Base-by-base conservation (phyloP, 2,888 invertebrate genomes). In the Caenorhabditis panamensis region DNA sequence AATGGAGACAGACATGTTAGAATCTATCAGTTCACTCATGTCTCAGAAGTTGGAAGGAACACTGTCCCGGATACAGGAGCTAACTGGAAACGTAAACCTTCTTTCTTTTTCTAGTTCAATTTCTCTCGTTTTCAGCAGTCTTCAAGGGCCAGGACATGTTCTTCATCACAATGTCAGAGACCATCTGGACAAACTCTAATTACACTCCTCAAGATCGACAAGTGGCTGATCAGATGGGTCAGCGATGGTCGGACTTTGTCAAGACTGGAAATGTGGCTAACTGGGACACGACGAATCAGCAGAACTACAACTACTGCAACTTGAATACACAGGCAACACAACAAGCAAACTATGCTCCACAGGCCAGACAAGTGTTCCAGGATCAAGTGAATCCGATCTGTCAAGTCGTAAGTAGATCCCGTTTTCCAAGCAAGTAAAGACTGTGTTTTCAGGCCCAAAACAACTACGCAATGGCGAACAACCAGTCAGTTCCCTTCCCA, bases 221-320 rank as follows among this genome's bases (percentile, higher is more conserved):
- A 49, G 82, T 87, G 11, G 87, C 87, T 24, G 76, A 87, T 77
- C 69, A 82, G 36, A 83, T 86, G 85, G 87, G 87, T 3, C 75
- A 82, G 28, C 67, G 68, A 28, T 87, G 87, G 87, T 81, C 86
- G n/a, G 81, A 87, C 36, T 87, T 87, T 59, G 87, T 82, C n/a
- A 86, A 85, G 54, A 82, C 69, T 24, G 87, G 85, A 31, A 82
- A 84, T 44, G 85, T 86, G 22, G 72, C 58, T 3, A 82, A 82
- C 36, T 86, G 86, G 86, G 79, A 83, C 51, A 80, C 86, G 13
- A 69, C 80, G 11, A 79, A 63, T 31, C 62, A 71, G 9, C 79
- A 82, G 47, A 82, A 77, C 56, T 86, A 85, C 63, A 83, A 83
- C 44, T 87, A 87, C 53, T 85, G 86, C 58, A 79, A 84, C 49